Percentiles rank a stretch among this genome's conserved stretches.
Conservation (phyloP, 1,140 invertebrate species). For the Telenomus remus region DNA sequence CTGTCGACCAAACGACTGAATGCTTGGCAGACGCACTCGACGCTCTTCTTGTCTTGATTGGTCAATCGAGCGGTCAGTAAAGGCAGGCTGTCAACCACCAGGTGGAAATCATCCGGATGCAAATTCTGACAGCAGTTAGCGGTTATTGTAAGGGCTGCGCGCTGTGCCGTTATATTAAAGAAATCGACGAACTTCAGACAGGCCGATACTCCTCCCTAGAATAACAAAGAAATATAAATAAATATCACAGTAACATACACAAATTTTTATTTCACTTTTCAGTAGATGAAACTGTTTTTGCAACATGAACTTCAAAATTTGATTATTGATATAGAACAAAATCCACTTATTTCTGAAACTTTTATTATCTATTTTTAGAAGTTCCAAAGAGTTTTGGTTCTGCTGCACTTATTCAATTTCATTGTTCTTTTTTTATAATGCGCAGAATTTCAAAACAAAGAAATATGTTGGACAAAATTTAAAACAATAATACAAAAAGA, state of each 20-base stretch:
- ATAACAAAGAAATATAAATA: conserved; percentile 38
- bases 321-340: too few species aligned
- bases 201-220: conserved; percentile 92
- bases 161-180: conserved; percentile 97
- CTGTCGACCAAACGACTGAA: conserved; percentile 97
- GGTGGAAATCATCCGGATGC: conserved; percentile 93
- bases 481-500: too few species aligned
- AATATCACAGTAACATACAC: background rate
- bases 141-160: conserved; percentile 94
- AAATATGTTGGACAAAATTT: too few species aligned
- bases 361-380: too few species aligned
- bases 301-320: too few species aligned
- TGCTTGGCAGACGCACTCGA: conserved; percentile 96
- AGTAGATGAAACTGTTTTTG: too few species aligned
- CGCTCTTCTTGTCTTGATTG: conserved; percentile 98
- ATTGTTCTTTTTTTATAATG: too few species aligned
- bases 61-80: conserved; percentile 90
- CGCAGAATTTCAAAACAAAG: too few species aligned
- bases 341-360: too few species aligned
- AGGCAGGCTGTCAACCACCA: conserved; percentile 91
- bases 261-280: too few species aligned
- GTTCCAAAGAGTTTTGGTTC: too few species aligned
- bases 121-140: conserved; percentile 98
- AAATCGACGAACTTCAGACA: conserved; percentile 98
- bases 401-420: too few species aligned